These are phyloP conservation scores for Nothoprocta pentlandii DNA, from an alignment of 2,113 vertebrate genomes.

Conservation along the genomic window DNA sequence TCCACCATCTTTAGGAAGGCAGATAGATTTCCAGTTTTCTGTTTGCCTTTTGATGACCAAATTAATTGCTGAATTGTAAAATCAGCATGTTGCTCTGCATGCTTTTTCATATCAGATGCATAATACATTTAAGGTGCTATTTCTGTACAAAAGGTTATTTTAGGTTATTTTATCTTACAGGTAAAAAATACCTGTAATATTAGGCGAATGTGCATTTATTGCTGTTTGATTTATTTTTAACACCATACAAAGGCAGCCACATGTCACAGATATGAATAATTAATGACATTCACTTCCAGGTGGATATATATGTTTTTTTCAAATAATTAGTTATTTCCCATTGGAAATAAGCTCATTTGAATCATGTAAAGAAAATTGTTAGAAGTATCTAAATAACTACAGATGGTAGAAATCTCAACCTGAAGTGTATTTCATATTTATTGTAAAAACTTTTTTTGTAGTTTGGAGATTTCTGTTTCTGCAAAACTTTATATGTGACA, in stretches of 20 bases:
- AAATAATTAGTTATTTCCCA: neutral
- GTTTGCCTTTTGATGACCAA: neutral
- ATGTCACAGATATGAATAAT: neutral
- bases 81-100: neutral
- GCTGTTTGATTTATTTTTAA: neutral
- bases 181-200: neutral
- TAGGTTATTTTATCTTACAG: neutral
- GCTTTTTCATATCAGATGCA: neutral
- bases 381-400: neutral
- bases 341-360: neutral
- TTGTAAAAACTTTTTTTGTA: neutral
- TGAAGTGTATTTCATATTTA: neutral
- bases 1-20: neutral
- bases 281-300: neutral
- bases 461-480: neutral
- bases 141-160: neutral
- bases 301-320: neutral
- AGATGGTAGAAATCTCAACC: neutral
- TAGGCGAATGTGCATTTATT: neutral
- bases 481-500: neutral
- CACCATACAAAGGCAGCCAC: neutral
- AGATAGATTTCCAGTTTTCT: neutral
- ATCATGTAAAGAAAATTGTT: neutral
- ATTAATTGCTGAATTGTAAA: neutral
- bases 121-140: neutral